These are phyloP conservation scores for Melanotaenia maccullochi DNA, from an alignment of 2,797 vertebrate species.

Conservation along the genomic window DNA sequence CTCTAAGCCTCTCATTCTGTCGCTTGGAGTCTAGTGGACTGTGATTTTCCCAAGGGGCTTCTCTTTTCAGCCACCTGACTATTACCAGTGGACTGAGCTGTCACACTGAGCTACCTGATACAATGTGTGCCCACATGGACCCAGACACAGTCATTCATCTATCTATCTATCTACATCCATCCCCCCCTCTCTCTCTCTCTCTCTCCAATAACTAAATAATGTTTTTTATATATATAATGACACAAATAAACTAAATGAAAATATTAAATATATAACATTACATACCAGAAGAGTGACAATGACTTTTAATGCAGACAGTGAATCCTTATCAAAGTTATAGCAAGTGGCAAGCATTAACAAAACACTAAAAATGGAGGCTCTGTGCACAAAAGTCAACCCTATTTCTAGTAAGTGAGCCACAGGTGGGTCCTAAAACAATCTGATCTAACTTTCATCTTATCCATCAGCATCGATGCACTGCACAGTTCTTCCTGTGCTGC, in stretches of 20 bases:
- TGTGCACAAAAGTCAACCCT: not conserved
- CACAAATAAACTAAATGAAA: no score
- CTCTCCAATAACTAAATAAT: no score
- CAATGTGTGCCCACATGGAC: slow-evolving; percentile 42
- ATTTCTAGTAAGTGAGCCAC: slow-evolving; percentile 14
- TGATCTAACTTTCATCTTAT: slow-evolving; percentile 54
- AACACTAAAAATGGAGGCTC: not conserved
- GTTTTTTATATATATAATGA: no score
- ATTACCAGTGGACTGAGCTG: slow-evolving; percentile 78
- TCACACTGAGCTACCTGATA: slow-evolving; percentile 78
- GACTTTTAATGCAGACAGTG: not conserved
- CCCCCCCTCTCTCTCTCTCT: no score
- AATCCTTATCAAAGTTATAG: not conserved
- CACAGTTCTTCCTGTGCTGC: slow-evolving; percentile 31
- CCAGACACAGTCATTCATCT: not conserved
- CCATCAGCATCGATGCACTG: slow-evolving; percentile 55
- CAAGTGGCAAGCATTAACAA: not conserved
- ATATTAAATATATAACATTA: not conserved
- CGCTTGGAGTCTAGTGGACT: slow-evolving; percentile 47
- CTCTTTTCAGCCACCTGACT: slow-evolving; percentile 68
- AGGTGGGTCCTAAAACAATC: slow-evolving; percentile 43
- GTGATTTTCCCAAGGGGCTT: slow-evolving; percentile 62
- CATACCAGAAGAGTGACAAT: not conserved
- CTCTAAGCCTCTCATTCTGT: slow-evolving; percentile 30
- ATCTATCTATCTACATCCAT: no score